These are phyloP conservation scores for Tiphia femorata DNA, from an alignment of 2,888 invertebrate genomes.

Conservation along the genomic window DNA sequence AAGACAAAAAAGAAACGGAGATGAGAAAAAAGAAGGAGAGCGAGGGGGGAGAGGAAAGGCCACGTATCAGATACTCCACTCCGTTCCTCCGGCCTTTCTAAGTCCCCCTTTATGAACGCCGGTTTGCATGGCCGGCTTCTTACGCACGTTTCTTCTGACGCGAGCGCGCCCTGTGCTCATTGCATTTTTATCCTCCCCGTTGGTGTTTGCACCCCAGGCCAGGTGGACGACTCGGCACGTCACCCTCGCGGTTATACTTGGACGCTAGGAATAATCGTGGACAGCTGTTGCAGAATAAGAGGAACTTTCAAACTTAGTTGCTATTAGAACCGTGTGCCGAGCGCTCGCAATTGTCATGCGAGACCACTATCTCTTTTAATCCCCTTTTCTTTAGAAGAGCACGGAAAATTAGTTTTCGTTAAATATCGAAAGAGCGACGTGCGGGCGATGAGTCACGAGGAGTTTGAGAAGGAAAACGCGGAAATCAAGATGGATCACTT, in stretches of 20 bases:
- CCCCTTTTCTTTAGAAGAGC: too few relatives aligned
- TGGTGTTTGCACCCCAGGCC: constrained; percentile 4
- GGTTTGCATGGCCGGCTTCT: constrained; percentile 26
- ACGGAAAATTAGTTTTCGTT: constrained; percentile 1
- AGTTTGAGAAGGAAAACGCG: constrained; percentile 31
- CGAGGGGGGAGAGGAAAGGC: constrained; percentile 4
- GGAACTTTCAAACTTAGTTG: too few relatives aligned
- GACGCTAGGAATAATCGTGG: constrained; percentile 1
- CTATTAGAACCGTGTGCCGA: too few relatives aligned
- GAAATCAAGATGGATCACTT: constrained; percentile 37
- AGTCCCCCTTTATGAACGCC: constrained; percentile 31
- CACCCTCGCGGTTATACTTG: not conserved
- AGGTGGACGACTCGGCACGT: constrained; percentile 15
- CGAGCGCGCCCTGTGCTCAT: constrained; percentile 36
- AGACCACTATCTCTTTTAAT: too few relatives aligned
- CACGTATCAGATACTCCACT: constrained; percentile 33
- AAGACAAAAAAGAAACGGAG: constrained; percentile 28
- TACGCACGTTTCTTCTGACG: constrained; percentile 20
- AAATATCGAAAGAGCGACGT: constrained; percentile 23
- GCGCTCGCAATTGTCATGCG: too few relatives aligned
- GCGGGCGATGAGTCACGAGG: constrained; percentile 31
- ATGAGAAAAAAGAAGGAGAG: constrained; percentile 6
- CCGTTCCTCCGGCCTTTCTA: constrained; percentile 22
- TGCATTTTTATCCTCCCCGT: constrained; percentile 16
- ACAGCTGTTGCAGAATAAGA: not conserved